Conservation (phyloP, 2,888 invertebrate genomes). For the Lypha dubia region DNA sequence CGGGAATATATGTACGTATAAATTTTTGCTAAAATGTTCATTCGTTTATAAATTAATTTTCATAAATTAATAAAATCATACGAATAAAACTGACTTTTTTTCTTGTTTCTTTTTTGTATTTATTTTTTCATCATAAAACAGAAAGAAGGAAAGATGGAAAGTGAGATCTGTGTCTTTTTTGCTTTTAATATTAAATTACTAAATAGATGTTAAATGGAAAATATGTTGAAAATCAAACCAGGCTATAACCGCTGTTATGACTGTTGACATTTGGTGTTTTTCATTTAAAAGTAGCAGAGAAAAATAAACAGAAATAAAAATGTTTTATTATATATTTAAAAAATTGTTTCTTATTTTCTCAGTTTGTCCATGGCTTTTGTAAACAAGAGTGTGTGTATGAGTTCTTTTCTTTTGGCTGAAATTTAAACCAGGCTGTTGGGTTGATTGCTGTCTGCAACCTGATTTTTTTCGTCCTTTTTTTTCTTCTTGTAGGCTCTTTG, state of each 20-base stretch:
- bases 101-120: background rate
- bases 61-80: background rate
- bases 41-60: background rate
- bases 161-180: background rate
- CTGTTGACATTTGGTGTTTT: constrained; percentile 68
- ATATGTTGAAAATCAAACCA: constrained; percentile 58
- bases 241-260: constrained; percentile 66
- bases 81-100: background rate
- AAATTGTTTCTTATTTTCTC: constrained; percentile 27
- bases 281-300: constrained; percentile 18
- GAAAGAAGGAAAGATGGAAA: background rate
- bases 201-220: constrained; percentile 44
- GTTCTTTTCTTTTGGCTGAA: constrained; percentile 2
- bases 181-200: constrained; percentile 58
- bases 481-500: too few species aligned
- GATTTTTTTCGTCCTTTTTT: constrained; percentile 3
- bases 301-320: background rate
- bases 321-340: constrained; percentile 20
- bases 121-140: too few species aligned
- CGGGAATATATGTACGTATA: constrained; percentile 7
- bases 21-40: background rate
- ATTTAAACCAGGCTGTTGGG: constrained; percentile 42
- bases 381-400: background rate
- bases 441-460: constrained; percentile 55
- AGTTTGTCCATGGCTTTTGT: constrained; percentile 1